phyloP scores from a whole-genome alignment of 2,888 invertebrate species.

The Brenthis daphne region DNA sequence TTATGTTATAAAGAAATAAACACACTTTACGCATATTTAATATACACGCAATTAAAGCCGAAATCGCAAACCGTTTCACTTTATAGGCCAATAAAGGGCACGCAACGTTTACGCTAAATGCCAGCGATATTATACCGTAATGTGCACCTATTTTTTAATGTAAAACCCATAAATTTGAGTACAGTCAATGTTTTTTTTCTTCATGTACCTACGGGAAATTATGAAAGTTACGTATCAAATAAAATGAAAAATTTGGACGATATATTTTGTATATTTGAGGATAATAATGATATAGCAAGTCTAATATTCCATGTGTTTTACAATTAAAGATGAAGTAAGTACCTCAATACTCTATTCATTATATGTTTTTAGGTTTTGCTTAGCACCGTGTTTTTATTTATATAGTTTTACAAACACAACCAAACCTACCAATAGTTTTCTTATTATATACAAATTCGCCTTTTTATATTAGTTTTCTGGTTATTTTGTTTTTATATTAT shows the following conservation, averaged over 20 bases:
- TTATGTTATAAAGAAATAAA: slow-evolving; percentile 47
- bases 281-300: neutral
- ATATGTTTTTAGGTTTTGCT: too few relatives aligned
- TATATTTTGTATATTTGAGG: neutral
- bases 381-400: too few relatives aligned
- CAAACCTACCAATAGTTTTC: too few relatives aligned
- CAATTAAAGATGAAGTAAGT: too few relatives aligned
- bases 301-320: too few relatives aligned
- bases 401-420: too few relatives aligned
- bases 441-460: too few relatives aligned
- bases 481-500: too few relatives aligned
- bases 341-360: too few relatives aligned
- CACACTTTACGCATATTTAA: slow-evolving; percentile 54
- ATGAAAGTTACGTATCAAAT: neutral
- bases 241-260: neutral
- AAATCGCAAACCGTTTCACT: slow-evolving; percentile 53
- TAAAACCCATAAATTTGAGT: slow-evolving; percentile 34
- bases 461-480: too few relatives aligned
- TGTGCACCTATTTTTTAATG: slow-evolving; percentile 39
- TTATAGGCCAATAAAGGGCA: slow-evolving; percentile 60
- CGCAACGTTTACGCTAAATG: slow-evolving; percentile 51
- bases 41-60: slow-evolving; percentile 54
- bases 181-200: slow-evolving; percentile 22
- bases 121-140: slow-evolving; percentile 44
- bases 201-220: neutral